Evolutionary conservation across 2,113 vertebrate species (phyloP).

Genomic region (Okapia johnstoni): DNA sequence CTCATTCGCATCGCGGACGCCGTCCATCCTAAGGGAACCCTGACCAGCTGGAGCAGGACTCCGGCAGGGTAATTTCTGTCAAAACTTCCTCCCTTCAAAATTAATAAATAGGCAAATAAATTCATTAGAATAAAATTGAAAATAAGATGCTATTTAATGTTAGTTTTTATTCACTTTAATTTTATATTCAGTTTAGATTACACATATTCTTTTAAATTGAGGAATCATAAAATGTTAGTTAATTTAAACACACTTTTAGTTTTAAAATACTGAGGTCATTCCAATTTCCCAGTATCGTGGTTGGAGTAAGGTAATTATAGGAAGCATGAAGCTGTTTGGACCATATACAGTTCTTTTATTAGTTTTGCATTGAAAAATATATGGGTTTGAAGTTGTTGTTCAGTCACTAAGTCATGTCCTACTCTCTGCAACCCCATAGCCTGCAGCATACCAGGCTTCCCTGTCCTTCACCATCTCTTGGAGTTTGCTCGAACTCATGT

Average conservation of each 20-base stretch:
- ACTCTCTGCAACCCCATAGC: not conserved
- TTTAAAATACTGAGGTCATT: not conserved
- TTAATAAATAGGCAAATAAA: not conserved
- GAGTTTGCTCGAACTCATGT: not conserved
- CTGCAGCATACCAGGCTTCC: not conserved
- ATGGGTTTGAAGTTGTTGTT: not conserved
- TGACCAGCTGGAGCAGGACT: too few relatives aligned
- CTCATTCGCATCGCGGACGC: too few relatives aligned
- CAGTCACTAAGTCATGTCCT: not conserved
- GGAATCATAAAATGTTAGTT: not conserved
- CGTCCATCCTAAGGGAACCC: too few relatives aligned
- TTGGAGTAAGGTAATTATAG: not conserved
- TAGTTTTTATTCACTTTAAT: not conserved
- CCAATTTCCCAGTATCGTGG: not conserved
- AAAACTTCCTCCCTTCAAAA: not conserved
- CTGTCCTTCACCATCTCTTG: not conserved
- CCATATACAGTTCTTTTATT: not conserved
- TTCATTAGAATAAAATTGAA: not conserved
- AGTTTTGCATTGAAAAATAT: not conserved
- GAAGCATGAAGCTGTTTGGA: not conserved
- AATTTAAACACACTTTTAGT: not conserved
- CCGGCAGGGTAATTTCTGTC: not conserved
- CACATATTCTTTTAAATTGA: not conserved
- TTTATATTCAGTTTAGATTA: not conserved
- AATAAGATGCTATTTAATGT: not conserved